Conservation (phyloP, 2,113 vertebrate species). For the Ceyx margarethae region DNA sequence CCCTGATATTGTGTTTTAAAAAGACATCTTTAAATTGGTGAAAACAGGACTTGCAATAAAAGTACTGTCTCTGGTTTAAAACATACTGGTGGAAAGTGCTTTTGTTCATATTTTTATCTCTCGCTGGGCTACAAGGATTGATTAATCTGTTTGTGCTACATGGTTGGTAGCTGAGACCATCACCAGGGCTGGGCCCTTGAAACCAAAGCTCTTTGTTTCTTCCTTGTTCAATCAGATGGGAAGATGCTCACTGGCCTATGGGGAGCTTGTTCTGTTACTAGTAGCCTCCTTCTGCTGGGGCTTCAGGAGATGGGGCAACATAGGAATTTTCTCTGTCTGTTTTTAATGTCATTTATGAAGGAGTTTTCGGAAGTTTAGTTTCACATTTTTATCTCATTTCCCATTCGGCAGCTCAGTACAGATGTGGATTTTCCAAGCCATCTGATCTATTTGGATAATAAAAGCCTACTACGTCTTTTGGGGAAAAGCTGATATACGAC, state of each 20-base stretch:
- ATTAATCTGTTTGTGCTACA: neutral
- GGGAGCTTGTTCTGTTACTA: neutral
- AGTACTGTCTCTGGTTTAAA: neutral
- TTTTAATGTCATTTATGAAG: neutral
- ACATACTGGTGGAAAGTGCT: neutral
- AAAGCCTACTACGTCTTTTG: slow-evolving; percentile 32
- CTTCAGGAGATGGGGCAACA: neutral
- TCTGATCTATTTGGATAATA: slow-evolving; percentile 57
- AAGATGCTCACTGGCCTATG: rapidly evolving
- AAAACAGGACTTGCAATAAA: neutral
- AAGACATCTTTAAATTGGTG: neutral
- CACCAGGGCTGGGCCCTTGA: neutral
- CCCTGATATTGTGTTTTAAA: neutral
- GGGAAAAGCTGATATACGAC: slow-evolving; percentile 18
- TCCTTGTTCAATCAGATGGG: rapidly evolving
- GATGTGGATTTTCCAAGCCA: slow-evolving; percentile 60
- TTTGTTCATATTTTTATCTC: neutral
- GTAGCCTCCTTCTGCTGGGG: neutral
- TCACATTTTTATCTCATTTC: slow-evolving; percentile 52
- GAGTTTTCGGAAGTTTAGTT: slow-evolving; percentile 31
- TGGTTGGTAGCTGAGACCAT: neutral
- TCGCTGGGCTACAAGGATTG: neutral
- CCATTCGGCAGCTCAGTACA: neutral
- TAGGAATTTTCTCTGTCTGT: neutral
- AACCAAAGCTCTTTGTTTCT: neutral